These are phyloP conservation scores for Podarcis lilfordi DNA, from an alignment of 2,797 vertebrate genomes.

Conservation along the genomic window DNA sequence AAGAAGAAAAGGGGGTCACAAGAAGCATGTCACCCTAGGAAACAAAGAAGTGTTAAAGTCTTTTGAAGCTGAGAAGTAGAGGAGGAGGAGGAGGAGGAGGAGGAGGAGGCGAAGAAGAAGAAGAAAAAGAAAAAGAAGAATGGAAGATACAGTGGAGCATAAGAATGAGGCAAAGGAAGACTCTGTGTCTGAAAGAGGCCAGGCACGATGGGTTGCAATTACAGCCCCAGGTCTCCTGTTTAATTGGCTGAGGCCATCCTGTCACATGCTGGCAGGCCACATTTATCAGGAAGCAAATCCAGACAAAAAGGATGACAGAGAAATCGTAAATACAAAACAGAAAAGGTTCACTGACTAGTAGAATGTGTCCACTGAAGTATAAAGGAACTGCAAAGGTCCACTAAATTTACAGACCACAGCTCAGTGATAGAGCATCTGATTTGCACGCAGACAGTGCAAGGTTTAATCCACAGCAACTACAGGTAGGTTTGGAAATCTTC, in stretches of 20 bases:
- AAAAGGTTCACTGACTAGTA: neutral
- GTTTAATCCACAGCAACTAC: neutral
- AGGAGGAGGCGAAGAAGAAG: too few species aligned
- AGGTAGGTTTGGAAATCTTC: neutral
- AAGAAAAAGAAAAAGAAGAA: too few species aligned
- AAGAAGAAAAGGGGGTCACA: neutral
- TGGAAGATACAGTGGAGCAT: neutral
- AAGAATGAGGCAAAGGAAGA: neutral
- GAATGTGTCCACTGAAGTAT: neutral
- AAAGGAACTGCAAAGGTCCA: neutral
- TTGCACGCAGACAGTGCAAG: neutral
- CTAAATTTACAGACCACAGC: neutral
- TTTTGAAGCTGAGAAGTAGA: neutral
- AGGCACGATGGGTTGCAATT: neutral
- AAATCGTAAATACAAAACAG: neutral
- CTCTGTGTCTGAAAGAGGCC: neutral
- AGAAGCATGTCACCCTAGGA: too few species aligned
- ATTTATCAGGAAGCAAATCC: neutral
- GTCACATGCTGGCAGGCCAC: neutral
- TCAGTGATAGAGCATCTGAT: neutral
- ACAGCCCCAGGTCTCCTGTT: neutral
- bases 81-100: neutral
- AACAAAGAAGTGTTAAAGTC: neutral
- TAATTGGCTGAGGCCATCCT: neutral
- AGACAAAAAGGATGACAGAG: neutral